Conservation (phyloP, 2,888 invertebrate species). For the Scaptomyza parva region DNA sequence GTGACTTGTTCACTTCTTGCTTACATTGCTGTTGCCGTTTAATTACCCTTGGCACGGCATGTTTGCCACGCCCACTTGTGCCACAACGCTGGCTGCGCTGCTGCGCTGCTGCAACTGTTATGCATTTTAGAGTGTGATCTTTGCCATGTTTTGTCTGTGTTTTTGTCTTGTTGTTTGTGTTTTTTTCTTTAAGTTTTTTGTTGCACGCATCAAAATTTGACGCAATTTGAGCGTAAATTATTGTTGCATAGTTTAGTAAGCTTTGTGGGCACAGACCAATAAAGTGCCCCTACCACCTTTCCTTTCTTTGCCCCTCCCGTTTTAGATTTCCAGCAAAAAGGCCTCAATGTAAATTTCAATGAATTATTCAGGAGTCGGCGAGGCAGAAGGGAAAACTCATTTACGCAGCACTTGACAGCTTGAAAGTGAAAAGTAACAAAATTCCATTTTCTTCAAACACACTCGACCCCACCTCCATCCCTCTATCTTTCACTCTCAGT, state of each 20-base stretch:
- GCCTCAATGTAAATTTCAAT: slow-evolving; percentile 31
- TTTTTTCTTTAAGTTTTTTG: slow-evolving; percentile 2
- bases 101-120: slow-evolving; percentile 14
- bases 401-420: slow-evolving; percentile 48
- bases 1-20: background rate
- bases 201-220: slow-evolving; percentile 21
- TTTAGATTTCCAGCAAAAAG: background rate
- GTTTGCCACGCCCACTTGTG: background rate
- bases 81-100: too few relatives aligned
- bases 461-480: too few relatives aligned
- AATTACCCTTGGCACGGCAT: slow-evolving; percentile 26
- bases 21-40: slow-evolving; percentile 8
- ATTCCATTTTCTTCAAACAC: slow-evolving; percentile 10
- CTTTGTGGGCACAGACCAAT: slow-evolving; percentile 21
- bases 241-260: slow-evolving; percentile 42
- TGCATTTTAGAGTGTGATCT: slow-evolving; percentile 1
- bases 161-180: too few relatives aligned
- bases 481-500: background rate
- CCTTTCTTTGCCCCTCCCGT: background rate
- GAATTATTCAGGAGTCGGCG: slow-evolving; percentile 58
- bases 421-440: slow-evolving; percentile 29
- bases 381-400: slow-evolving; percentile 48
- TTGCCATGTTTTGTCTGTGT: background rate
- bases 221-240: slow-evolving; percentile 49
- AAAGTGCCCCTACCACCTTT: background rate